Percentiles rank a stretch among this genome's conserved stretches.
Conservation (phyloP, 1,140 invertebrate species). For the Centruroides sculpturatus region DNA sequence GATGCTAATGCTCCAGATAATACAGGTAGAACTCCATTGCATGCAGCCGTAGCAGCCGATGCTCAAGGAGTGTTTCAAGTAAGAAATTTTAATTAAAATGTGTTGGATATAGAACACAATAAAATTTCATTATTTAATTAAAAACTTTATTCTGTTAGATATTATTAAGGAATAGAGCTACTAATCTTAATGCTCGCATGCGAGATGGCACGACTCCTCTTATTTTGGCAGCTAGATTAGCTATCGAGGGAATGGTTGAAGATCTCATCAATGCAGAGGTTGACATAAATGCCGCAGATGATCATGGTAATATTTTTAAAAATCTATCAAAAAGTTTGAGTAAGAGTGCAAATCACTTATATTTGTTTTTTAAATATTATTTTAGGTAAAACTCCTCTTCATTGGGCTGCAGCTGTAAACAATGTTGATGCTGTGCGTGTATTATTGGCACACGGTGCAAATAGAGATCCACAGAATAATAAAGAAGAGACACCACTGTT, state of each 20-base stretch:
- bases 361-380: constrained; percentile 3
- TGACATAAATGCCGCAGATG: constrained; percentile 89
- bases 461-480: constrained; percentile 88
- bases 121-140: no score
- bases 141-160: constrained; percentile 38
- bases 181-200: constrained; percentile 86
- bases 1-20: constrained; percentile 90
- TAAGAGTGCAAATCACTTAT: not conserved
- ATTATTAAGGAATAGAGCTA: constrained; percentile 72
- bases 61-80: constrained; percentile 87
- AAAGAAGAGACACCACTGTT: constrained; percentile 95
- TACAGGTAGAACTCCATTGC: constrained; percentile 81
- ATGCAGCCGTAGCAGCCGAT: constrained; percentile 88
- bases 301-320: constrained; percentile 52
- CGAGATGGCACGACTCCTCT: constrained; percentile 90
- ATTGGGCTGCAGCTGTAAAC: constrained; percentile 94
- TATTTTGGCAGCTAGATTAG: constrained; percentile 75
- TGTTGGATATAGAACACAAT: no score
- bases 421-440: constrained; percentile 87
- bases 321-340: no score
- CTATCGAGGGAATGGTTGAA: constrained; percentile 83
- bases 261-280: constrained; percentile 86
- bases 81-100: constrained; percentile 1
- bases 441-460: constrained; percentile 78
- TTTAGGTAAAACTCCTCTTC: constrained; percentile 69